Percentiles rank a stretch among this genome's conserved stretches.
Conservation (phyloP, 2,797 vertebrate genomes). For the Enteromius treurensis region DNA sequence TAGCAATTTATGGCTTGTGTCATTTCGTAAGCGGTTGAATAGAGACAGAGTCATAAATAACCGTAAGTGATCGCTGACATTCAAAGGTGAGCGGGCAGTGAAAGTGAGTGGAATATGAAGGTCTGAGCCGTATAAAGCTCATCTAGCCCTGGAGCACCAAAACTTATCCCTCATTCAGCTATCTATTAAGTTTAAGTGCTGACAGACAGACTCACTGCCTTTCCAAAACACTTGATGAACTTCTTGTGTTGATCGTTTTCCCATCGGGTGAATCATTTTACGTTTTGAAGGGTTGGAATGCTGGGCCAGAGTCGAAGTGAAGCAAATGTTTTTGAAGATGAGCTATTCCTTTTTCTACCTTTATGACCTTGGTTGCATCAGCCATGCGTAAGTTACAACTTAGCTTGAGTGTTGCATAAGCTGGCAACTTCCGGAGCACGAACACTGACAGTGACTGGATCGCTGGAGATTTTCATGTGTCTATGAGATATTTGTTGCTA, state of each 20-base stretch:
- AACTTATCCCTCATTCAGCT: conserved; percentile 2
- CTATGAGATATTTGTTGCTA: not conserved
- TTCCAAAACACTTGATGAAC: conserved; percentile 10
- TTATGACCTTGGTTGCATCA: conserved; percentile 35
- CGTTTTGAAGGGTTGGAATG: not conserved
- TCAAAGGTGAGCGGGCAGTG: not conserved
- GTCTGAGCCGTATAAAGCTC: conserved; percentile 43
- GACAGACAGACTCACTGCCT: not conserved
- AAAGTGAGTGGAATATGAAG: conserved; percentile 37
- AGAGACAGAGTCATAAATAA: conserved; percentile 48
- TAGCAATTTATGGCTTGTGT: conserved; percentile 46
- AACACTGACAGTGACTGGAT: not conserved
- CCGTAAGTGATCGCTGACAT: conserved; percentile 44
- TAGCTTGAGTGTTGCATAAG: conserved; percentile 12
- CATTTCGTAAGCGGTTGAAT: conserved; percentile 36
- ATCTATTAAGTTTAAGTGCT: conserved; percentile 28
- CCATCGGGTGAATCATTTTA: not conserved
- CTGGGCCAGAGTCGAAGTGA: not conserved
- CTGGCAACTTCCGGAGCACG: not conserved
- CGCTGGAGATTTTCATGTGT: not conserved
- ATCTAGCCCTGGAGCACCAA: conserved; percentile 29
- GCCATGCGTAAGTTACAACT: not conserved
- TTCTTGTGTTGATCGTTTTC: not conserved
- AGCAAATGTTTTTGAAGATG: not conserved
- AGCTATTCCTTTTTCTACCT: not conserved